Conservation (phyloP, 2,113 vertebrate genomes). For the Oncorhynchus keta region DNA sequence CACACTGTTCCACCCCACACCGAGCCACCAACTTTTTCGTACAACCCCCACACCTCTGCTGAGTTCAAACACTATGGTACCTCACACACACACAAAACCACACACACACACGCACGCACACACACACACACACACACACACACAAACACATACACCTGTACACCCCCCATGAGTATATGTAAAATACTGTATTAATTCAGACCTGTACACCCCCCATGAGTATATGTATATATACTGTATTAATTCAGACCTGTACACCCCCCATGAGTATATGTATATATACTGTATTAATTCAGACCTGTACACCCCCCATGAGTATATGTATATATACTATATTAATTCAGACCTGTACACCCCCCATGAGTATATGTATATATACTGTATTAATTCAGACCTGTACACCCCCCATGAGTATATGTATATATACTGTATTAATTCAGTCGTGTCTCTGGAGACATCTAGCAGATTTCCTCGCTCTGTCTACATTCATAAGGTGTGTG, state of each 20-base stretch:
- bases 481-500: not conserved
- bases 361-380: constrained; percentile 4
- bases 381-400: constrained; percentile 51
- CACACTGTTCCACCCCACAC: not conserved
- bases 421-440: constrained; percentile 51
- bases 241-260: constrained; percentile 37
- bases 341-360: constrained; percentile 17
- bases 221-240: constrained; percentile 32
- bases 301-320: not conserved
- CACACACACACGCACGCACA: not conserved
- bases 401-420: constrained; percentile 3
- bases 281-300: constrained; percentile 50
- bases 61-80: not conserved
- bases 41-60: not conserved
- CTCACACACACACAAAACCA: not conserved
- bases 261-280: constrained; percentile 14
- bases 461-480: not conserved
- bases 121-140: not conserved
- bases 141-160: not conserved
- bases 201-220: not conserved
- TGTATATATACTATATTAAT: constrained; percentile 47
- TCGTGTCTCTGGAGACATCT: constrained; percentile 51
- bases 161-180: constrained; percentile 1
- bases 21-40: too few species aligned
- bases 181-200: constrained; percentile 53